Percentiles rank a stretch among this genome's conserved stretches.
Evolutionary conservation across 1,140 invertebrate species (phyloP).

Genomic region (Plectrocnemia conspersa): DNA sequence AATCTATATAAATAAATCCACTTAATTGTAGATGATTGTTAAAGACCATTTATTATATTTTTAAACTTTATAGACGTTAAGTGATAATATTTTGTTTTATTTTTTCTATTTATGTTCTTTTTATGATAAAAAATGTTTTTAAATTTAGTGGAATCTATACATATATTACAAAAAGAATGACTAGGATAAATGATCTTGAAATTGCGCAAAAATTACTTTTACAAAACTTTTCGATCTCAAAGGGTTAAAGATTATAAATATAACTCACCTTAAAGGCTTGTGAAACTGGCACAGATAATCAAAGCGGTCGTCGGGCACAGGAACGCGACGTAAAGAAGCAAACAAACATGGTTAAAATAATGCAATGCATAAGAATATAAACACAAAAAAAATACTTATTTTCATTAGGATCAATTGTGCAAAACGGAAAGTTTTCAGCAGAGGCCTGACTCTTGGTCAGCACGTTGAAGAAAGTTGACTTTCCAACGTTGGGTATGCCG

Average conservation of each 20-base stretch:
- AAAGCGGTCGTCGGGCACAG: constrained; percentile 93
- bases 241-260: constrained; percentile 8
- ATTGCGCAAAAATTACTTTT: no score
- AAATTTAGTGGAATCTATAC: no score
- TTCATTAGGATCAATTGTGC: constrained; percentile 99
- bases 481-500: constrained; percentile 91
- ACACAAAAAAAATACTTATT: constrained; percentile 81
- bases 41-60: no score
- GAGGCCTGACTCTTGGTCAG: constrained; percentile 93
- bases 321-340: constrained; percentile 77
- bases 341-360: constrained; percentile 23
- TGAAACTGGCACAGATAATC: constrained; percentile 91
- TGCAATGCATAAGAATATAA: neutral
- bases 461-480: constrained; percentile 99
- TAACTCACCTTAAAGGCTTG: constrained; percentile 85
- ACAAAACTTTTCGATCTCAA: no score
- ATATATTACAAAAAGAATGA: no score
- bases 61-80: no score
- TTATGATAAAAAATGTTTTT: no score
- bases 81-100: no score
- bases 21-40: no score
- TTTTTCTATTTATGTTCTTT: no score
- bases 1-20: no score
- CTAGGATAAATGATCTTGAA: no score
- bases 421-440: constrained; percentile 99